Evolutionary conservation across 92 coral and sea anemone species (phyloP).

Genomic region (Porites evermanni): DNA sequence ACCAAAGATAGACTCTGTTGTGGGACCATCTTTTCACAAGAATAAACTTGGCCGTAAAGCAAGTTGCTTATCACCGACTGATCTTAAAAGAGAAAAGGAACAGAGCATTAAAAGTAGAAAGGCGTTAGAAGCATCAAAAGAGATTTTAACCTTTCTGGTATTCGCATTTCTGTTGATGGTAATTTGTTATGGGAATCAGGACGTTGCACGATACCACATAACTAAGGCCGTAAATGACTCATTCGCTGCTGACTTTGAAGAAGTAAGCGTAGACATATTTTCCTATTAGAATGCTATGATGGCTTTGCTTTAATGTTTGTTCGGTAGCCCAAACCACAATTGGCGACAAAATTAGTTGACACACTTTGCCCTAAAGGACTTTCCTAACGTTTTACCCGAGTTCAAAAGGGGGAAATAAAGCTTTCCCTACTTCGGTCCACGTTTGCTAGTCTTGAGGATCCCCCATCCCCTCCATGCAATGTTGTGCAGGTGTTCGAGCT

Average conservation of each 20-base stretch:
- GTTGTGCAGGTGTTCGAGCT: too few species aligned
- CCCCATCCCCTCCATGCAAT: too few species aligned
- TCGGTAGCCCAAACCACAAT: too few species aligned
- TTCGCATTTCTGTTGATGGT: constrained; percentile 56
- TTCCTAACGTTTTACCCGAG: too few species aligned
- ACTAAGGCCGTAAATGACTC: constrained; percentile 53
- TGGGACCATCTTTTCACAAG: constrained; percentile 61
- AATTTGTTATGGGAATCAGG: constrained; percentile 71
- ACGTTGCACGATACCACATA: constrained; percentile 50
- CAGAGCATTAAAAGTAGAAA: constrained; percentile 60
- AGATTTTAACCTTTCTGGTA: constrained; percentile 61
- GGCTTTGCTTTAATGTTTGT: too few species aligned
- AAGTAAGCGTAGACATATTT: constrained; percentile 25
- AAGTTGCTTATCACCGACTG: constrained; percentile 38
- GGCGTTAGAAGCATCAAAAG: constrained; percentile 63
- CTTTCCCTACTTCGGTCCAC: too few species aligned
- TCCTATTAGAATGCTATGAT: too few species aligned
- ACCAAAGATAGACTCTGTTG: constrained; percentile 64
- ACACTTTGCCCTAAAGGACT: too few species aligned
- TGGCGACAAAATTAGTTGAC: too few species aligned
- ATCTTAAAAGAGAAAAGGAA: constrained; percentile 46
- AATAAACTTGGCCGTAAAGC: constrained; percentile 10
- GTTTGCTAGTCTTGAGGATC: too few species aligned
- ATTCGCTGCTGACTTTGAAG: constrained; percentile 51
- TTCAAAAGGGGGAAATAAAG: too few species aligned